A percentile compares a stretch with the other conserved stretches of the same genome.
phyloP scores from a whole-genome alignment of 1,140 invertebrate species.

The Danaus plexippus region DNA sequence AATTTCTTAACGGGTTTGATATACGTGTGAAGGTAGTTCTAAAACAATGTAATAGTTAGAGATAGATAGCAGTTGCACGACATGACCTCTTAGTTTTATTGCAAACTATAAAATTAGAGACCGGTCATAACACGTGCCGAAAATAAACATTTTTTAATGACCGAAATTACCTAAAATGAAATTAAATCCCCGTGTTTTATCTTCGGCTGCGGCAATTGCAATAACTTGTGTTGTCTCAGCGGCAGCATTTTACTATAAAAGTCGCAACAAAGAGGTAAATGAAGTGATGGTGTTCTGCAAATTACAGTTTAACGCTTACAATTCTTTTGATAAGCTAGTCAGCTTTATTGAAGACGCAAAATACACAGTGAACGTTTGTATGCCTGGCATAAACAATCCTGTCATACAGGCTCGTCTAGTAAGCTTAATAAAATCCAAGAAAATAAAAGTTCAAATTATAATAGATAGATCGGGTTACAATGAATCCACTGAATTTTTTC shows the following conservation, averaged over 20 bases:
- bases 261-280: slow-evolving; percentile 51
- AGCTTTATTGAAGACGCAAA: slow-evolving; percentile 56
- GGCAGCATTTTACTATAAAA: slow-evolving; percentile 59
- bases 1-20: no score
- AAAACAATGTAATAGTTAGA: slow-evolving; percentile 18
- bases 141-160: slow-evolving; percentile 42
- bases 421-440: slow-evolving; percentile 45
- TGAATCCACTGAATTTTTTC: slow-evolving; percentile 51
- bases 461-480: slow-evolving; percentile 55
- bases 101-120: slow-evolving; percentile 48
- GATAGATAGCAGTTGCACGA: slow-evolving; percentile 11
- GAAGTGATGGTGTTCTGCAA: slow-evolving; percentile 68
- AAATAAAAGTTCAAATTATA: slow-evolving; percentile 51
- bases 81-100: slow-evolving; percentile 55
- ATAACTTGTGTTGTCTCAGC: slow-evolving; percentile 57
- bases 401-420: slow-evolving; percentile 57
- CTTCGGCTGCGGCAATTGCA: slow-evolving; percentile 48
- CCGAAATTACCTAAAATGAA: slow-evolving; percentile 60
- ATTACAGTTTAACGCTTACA: slow-evolving; percentile 56
- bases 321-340: slow-evolving; percentile 61
- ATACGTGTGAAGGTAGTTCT: slow-evolving; percentile 36
- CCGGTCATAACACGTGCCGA: slow-evolving; percentile 29
- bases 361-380: slow-evolving; percentile 50
- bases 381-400: slow-evolving; percentile 62
- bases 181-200: slow-evolving; percentile 47